Evolutionary conservation across 1,140 invertebrate genomes (phyloP).

Genomic region (Drosophila varians): DNA sequence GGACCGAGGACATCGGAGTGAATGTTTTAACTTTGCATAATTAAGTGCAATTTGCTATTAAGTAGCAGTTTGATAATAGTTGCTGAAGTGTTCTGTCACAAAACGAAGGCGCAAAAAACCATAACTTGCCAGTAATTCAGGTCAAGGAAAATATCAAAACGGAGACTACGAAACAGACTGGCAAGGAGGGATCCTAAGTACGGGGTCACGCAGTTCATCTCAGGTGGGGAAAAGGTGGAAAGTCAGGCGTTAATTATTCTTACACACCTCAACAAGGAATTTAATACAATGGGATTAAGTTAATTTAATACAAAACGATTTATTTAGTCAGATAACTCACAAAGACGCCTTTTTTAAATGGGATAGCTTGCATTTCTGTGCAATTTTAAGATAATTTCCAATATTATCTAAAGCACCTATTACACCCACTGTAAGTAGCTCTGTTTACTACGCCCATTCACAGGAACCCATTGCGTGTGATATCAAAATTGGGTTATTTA

Average conservation of each 20-base stretch:
- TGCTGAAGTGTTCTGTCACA: neutral
- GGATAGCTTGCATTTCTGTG: too few species aligned
- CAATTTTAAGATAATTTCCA: too few species aligned
- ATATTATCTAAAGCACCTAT: too few species aligned
- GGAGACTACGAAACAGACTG: constrained; percentile 31
- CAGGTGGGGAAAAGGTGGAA: neutral
- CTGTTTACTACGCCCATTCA: constrained; percentile 68
- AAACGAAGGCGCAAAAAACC: constrained; percentile 6
- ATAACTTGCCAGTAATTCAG: constrained; percentile 62
- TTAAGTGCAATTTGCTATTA: constrained; percentile 52
- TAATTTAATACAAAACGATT: too few species aligned
- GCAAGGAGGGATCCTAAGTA: constrained; percentile 1
- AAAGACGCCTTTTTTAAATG: too few species aligned
- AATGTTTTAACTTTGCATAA: constrained; percentile 42
- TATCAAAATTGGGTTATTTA: constrained; percentile 73
- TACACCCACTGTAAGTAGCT: constrained; percentile 18
- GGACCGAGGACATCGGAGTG: constrained; percentile 6
- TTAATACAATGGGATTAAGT: constrained; percentile 7
- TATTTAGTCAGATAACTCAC: too few species aligned
- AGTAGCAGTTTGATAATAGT: constrained; percentile 24
- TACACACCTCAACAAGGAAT: neutral
- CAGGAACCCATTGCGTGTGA: constrained; percentile 60
- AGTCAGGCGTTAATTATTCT: constrained; percentile 5
- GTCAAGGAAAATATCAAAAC: constrained; percentile 76
- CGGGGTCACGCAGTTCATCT: constrained; percentile 27